Evolutionary conservation across 2,113 vertebrate species (phyloP), one percentile per base, ranked within the genome.

Genomic region (Riparia riparia): DNA sequence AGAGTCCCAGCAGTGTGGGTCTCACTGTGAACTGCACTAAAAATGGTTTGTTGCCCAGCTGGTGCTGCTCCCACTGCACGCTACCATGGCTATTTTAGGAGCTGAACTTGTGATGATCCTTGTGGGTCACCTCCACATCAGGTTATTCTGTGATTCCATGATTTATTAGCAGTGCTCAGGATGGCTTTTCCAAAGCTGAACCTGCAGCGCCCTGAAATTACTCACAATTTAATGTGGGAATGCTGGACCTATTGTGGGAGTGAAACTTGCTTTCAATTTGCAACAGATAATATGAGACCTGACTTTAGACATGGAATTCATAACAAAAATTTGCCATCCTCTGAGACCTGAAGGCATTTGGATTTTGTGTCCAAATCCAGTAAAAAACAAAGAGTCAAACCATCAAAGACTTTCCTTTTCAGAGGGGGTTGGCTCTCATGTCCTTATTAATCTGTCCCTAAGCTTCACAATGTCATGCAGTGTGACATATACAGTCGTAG

Each of bases 241-340:
- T n/a, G 11, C 13, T 60, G 28, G 41, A 49, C 10, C 34, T 64
- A 0, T 72, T 68, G 21, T 12, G 44, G 28, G 72, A 42, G 10
- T 57, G 15, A 22, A 39, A 22, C 17, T 79, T 47, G 9, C 26
- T 71, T 60, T 64, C 53, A 11, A 0, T 69, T 47, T 72, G 53
- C 29, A 79, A 9, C 18, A 74, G 41, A 3, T 18, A 66, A 11
- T 14, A 24, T 25, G 25, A 65, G 44, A 81, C n/a, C 15, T 64
- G 15, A 19, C 29, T 90, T 54, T 34, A 26, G 37, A 41, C 2
- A 1, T 3, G 32, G 37, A 32, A 47, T 66, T 78, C 19, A 12
- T 22, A 21, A 22, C 3, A 58, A 1, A 7, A 71, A 10, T 68
- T 74, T 58, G 12, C 1, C 0, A 7, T 93, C 19, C 12, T 29